These are phyloP conservation scores for Phrynocephalus guinanensis DNA, from an alignment of 2,797 vertebrate genomes.

Conservation along the genomic window DNA sequence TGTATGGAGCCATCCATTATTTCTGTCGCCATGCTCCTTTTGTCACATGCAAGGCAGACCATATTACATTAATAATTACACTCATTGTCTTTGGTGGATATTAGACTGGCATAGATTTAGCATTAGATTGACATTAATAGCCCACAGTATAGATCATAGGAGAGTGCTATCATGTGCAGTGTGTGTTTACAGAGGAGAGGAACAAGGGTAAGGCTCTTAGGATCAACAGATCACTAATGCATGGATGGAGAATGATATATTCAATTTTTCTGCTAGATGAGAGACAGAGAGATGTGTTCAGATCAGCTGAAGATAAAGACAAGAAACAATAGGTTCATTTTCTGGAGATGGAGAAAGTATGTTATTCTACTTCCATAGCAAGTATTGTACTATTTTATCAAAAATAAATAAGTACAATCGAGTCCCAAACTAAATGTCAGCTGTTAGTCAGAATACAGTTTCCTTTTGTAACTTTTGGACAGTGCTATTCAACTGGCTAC, in stretches of 20 bases:
- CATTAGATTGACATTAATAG: constrained; percentile 14
- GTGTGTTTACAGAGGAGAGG: background rate
- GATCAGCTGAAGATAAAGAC: constrained; percentile 45
- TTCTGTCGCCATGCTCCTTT: constrained; percentile 5
- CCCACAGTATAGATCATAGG: background rate
- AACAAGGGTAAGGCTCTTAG: background rate
- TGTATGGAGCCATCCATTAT: background rate
- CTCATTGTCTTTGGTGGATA: constrained; percentile 16
- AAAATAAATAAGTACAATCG: too few species aligned
- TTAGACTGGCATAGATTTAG: constrained; percentile 4
- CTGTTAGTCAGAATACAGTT: background rate
- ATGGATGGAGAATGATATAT: constrained; percentile 17
- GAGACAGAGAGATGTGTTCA: constrained; percentile 24
- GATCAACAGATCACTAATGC: constrained; percentile 18
- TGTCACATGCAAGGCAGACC: constrained; percentile 1
- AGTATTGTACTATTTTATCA: background rate
- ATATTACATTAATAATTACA: constrained; percentile 22
- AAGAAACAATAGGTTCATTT: constrained; percentile 16
- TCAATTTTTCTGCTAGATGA: background rate
- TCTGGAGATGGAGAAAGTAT: background rate
- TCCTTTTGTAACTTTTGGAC: constrained; percentile 29
- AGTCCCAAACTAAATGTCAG: rapidly evolving
- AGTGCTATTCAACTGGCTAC: background rate
- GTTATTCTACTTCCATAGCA: background rate
- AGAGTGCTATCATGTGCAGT: background rate